These are phyloP conservation scores for Ectemnius continuus DNA, from an alignment of 2,888 invertebrate species.

Conservation along the genomic window DNA sequence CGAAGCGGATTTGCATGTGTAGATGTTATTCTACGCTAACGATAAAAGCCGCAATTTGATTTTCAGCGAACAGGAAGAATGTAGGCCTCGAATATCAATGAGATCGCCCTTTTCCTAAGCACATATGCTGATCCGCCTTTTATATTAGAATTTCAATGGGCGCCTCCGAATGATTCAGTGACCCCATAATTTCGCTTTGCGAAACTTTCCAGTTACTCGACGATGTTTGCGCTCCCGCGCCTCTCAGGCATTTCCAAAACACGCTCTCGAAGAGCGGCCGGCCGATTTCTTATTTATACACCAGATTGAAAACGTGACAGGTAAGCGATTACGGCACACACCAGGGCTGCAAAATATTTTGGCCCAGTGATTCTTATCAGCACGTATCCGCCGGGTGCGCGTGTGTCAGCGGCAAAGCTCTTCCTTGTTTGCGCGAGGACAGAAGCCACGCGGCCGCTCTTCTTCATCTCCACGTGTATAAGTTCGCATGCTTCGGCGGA, in stretches of 20 bases:
- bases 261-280: neutral
- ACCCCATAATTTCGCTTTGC: constrained; percentile 39
- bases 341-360: neutral
- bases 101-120: constrained; percentile 18
- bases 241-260: neutral
- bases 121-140: constrained; percentile 30
- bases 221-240: neutral
- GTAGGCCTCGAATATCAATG: constrained; percentile 20
- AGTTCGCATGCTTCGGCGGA: too few species aligned
- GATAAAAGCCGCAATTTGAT: too few species aligned
- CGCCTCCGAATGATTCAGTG: constrained; percentile 39
- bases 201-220: constrained; percentile 35
- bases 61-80: too few species aligned
- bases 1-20: too few species aligned
- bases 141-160: constrained; percentile 45
- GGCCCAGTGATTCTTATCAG: constrained; percentile 2
- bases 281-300: constrained; percentile 1
- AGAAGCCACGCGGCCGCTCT: too few species aligned
- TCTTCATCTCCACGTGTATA: too few species aligned
- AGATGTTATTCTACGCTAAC: too few species aligned
- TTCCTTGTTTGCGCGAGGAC: constrained; percentile 7
- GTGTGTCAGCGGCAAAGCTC: neutral
- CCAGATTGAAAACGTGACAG: constrained; percentile 2
- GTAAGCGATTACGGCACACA: neutral
- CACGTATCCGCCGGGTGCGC: neutral